Evolutionary conservation across 64 coral and sea anemone species (phyloP).

Genomic region (Dendronephthya gigantea): DNA sequence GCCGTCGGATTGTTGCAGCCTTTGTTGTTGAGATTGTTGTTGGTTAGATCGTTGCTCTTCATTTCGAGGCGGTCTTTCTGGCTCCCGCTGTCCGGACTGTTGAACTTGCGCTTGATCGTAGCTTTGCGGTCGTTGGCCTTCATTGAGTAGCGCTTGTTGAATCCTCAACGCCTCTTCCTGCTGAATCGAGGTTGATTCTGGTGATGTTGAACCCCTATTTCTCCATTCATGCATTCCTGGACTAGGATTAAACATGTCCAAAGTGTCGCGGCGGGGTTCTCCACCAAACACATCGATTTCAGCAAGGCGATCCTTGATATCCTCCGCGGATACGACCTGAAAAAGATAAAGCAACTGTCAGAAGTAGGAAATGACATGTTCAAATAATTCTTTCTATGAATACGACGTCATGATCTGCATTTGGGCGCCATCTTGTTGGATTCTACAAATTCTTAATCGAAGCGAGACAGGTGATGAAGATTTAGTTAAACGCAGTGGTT

Average conservation of each 20-base stretch:
- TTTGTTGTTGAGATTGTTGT: not conserved
- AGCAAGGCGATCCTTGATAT: not conserved
- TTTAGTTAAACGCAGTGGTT: too few relatives aligned
- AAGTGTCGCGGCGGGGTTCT: not conserved
- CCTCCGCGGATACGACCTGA: not conserved
- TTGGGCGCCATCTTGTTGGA: too few relatives aligned
- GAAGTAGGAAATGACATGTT: too few relatives aligned
- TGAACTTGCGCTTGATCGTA: not conserved
- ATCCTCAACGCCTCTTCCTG: not conserved
- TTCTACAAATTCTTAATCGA: too few relatives aligned
- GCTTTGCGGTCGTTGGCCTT: not conserved
- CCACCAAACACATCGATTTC: constrained; percentile 13
- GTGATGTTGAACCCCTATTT: not conserved
- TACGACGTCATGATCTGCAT: too few relatives aligned
- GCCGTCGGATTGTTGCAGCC: not conserved
- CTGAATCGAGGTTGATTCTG: not conserved
- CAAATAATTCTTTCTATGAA: too few relatives aligned
- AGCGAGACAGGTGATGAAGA: too few relatives aligned
- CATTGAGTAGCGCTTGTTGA: not conserved
- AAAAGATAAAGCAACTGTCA: not conserved
- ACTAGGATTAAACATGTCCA: not conserved
- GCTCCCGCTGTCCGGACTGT: not conserved
- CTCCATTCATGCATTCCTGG: not conserved
- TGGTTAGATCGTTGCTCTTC: not conserved
- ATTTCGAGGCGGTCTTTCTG: not conserved